Conservation (phyloP, 2,797 vertebrate genomes). For the Sebastes nivosus region DNA sequence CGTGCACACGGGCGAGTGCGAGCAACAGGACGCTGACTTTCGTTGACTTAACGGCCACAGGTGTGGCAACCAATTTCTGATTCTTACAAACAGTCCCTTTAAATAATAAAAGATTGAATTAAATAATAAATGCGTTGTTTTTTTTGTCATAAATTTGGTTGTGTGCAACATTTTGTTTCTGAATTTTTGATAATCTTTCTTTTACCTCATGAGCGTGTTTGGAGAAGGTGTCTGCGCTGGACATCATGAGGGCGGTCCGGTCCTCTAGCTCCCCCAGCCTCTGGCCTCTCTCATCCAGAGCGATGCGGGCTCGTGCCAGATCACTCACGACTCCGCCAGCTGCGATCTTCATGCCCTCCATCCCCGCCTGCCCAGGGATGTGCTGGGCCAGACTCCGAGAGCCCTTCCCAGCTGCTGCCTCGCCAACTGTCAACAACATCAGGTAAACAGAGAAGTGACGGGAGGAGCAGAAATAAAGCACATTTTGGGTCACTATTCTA, state of each 20-base stretch:
- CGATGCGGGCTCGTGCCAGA: slow-evolving; percentile 90
- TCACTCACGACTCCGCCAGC: slow-evolving; percentile 92
- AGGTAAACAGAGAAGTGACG: not conserved
- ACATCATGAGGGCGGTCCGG: slow-evolving; percentile 94
- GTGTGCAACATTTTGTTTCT: not conserved
- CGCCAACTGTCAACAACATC: slow-evolving; percentile 85
- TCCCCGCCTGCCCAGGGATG: slow-evolving; percentile 91
- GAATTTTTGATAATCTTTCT: not conserved
- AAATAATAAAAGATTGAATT: no score
- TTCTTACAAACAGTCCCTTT: no score
- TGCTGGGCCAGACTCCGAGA: slow-evolving; percentile 96
- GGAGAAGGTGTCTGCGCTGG: slow-evolving; percentile 94
- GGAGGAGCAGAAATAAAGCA: not conserved
- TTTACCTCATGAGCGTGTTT: slow-evolving; percentile 97
- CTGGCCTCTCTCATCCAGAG: slow-evolving; percentile 96
- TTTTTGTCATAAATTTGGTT: not conserved
- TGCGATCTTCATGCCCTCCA: slow-evolving; percentile 92
- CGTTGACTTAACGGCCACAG: no score
- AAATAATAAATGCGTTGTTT: no score
- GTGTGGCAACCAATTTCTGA: no score
- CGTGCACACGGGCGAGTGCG: no score
- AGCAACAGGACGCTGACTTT: no score
- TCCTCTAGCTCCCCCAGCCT: slow-evolving; percentile 96
- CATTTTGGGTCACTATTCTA: not conserved
- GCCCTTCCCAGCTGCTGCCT: slow-evolving; percentile 94